Percentiles rank a stretch among this genome's conserved stretches.
phyloP scores from a whole-genome alignment of 2,797 vertebrate genomes.

The Labeo calbasu region DNA sequence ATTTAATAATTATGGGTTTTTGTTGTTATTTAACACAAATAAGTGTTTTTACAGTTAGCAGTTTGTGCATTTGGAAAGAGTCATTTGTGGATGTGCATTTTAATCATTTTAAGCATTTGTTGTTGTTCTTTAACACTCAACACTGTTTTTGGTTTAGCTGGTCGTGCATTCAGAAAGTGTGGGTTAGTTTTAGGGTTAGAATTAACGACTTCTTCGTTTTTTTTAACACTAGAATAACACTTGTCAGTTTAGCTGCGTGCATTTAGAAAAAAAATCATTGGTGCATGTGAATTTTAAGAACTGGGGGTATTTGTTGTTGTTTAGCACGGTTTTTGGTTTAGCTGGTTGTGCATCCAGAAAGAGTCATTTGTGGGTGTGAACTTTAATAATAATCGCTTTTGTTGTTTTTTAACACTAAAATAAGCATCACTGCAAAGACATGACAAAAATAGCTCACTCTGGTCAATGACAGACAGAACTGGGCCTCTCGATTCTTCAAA shows the following conservation, averaged over 20 bases:
- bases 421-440: background rate
- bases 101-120: background rate
- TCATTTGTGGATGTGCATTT: background rate
- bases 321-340: slow-evolving; percentile 6
- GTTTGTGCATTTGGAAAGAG: background rate
- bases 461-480: background rate
- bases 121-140: background rate
- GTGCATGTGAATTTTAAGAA: background rate
- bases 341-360: background rate
- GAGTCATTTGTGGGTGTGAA: too few species aligned
- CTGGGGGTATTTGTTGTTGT: background rate
- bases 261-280: background rate
- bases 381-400: background rate
- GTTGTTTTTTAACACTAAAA: background rate
- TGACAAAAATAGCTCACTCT: background rate
- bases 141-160: background rate
- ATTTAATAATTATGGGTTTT: too few species aligned
- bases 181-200: too few species aligned
- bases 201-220: too few species aligned
- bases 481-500: background rate
- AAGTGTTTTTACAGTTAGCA: background rate
- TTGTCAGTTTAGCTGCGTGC: background rate
- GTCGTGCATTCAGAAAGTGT: background rate
- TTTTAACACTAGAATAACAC: background rate
- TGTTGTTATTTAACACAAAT: background rate